Evolutionary conservation across 2,113 vertebrate genomes (phyloP).

Genomic region (Peromyscus polionotus): DNA sequence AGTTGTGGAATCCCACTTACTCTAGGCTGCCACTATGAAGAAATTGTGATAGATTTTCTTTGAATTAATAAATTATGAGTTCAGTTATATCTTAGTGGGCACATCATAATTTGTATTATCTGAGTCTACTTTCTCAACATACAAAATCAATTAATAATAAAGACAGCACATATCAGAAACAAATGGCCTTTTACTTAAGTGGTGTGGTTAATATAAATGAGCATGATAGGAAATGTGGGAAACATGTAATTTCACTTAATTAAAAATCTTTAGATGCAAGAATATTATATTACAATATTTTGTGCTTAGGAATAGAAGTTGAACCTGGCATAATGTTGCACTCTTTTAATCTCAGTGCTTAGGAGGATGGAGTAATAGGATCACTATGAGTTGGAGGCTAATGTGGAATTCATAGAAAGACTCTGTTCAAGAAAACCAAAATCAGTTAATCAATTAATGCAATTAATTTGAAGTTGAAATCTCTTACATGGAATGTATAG

Average conservation of each 20-base stretch:
- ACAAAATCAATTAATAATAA: not conserved
- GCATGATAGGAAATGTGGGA: not conserved
- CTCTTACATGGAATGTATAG: not conserved
- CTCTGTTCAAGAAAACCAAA: not conserved
- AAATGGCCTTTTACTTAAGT: not conserved
- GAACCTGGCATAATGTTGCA: not conserved
- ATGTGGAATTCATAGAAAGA: not conserved
- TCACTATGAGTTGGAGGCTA: not conserved
- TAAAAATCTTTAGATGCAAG: not conserved
- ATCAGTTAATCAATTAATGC: not conserved
- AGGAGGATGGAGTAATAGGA: not conserved
- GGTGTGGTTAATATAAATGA: not conserved
- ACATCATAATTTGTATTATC: not conserved
- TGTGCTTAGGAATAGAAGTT: not conserved
- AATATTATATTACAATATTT: not conserved
- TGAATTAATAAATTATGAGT: not conserved
- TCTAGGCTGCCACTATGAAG: not conserved
- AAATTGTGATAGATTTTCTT: not conserved
- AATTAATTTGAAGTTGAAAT: not conserved
- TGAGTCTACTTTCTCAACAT: not conserved
- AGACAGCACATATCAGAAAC: not conserved
- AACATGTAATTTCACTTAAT: not conserved
- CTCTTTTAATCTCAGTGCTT: not conserved
- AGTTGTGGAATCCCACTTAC: accelerated
- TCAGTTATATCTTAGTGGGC: not conserved